These are phyloP conservation scores for Opisthograptis luteolata DNA, from an alignment of 2,888 invertebrate species.

Conservation along the genomic window DNA sequence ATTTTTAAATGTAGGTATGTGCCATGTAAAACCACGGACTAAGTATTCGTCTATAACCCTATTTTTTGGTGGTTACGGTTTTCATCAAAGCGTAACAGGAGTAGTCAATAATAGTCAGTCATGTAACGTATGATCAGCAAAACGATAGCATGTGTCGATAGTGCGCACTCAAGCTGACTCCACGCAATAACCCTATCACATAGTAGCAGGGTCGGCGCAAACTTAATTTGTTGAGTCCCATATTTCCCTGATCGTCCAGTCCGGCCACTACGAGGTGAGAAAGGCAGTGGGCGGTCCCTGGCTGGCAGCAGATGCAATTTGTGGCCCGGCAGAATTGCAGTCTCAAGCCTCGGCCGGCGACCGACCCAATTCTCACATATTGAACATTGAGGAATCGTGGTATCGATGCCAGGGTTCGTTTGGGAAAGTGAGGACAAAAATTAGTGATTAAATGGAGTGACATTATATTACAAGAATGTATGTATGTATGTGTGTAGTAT, in stretches of 20 bases:
- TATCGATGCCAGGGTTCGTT: conserved; percentile 6
- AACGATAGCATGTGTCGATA: too few relatives aligned
- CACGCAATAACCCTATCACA: background rate
- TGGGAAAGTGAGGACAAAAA: background rate
- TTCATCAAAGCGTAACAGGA: too few relatives aligned
- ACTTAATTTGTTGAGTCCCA: conserved; percentile 21
- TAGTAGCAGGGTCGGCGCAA: background rate
- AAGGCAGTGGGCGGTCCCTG: conserved; percentile 33
- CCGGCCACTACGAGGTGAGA: conserved; percentile 40
- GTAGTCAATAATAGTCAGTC: too few relatives aligned
- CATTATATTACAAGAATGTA: too few relatives aligned
- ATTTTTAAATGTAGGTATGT: too few relatives aligned
- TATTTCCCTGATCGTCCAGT: conserved; percentile 27
- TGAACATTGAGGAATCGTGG: conserved; percentile 44
- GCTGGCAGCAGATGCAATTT: conserved; percentile 70
- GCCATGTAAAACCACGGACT: too few relatives aligned
- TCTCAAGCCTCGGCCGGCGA: conserved; percentile 39
- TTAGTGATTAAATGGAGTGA: background rate
- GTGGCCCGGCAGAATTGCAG: conserved; percentile 61
- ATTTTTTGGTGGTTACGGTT: too few relatives aligned
- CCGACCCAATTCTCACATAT: conserved; percentile 58
- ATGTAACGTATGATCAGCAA: too few relatives aligned
- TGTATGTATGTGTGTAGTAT: too few relatives aligned
- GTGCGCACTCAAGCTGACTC: too few relatives aligned
- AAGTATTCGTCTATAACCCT: too few relatives aligned